Conservation (phyloP, 2,888 invertebrate species). For the Tenodera sinensis region DNA sequence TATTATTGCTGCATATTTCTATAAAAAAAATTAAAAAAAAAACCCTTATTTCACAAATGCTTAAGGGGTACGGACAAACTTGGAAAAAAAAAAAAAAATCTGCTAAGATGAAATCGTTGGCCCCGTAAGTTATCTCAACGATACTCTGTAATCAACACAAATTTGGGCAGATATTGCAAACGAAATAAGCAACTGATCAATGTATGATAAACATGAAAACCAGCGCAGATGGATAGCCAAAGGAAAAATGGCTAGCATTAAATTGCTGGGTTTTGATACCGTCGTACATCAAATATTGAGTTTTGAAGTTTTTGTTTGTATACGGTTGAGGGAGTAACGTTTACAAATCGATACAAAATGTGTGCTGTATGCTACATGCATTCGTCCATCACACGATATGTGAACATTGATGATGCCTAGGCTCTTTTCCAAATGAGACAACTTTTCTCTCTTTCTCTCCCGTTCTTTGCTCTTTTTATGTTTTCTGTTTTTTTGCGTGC, state of each 20-base stretch:
- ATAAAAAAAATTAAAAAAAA: no score
- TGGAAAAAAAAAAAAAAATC: no score
- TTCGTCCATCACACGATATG: background rate
- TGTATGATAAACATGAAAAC: background rate
- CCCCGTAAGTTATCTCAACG: no score
- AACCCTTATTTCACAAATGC: no score
- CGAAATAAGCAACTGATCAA: background rate
- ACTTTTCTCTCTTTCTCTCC: background rate
- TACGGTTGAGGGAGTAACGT: slow-evolving; percentile 1
- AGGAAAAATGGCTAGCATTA: slow-evolving; percentile 17
- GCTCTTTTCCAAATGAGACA: background rate
- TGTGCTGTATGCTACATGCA: background rate
- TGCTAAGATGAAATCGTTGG: no score
- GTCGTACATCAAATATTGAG: slow-evolving; percentile 16
- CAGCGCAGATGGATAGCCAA: background rate
- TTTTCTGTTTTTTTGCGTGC: background rate
- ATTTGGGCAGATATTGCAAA: no score
- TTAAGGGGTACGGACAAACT: no score
- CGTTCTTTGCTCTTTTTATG: background rate
- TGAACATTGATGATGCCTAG: background rate
- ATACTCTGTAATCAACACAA: no score
- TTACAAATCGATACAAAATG: slow-evolving; percentile 7
- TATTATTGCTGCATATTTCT: no score
- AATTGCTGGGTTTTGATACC: slow-evolving; percentile 11
- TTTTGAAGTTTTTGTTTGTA: slow-evolving; percentile 17